Percentiles rank a stretch among this genome's conserved stretches.
Evolutionary conservation across 2,113 vertebrate genomes (phyloP).

Genomic region (Narcine bancroftii): DNA sequence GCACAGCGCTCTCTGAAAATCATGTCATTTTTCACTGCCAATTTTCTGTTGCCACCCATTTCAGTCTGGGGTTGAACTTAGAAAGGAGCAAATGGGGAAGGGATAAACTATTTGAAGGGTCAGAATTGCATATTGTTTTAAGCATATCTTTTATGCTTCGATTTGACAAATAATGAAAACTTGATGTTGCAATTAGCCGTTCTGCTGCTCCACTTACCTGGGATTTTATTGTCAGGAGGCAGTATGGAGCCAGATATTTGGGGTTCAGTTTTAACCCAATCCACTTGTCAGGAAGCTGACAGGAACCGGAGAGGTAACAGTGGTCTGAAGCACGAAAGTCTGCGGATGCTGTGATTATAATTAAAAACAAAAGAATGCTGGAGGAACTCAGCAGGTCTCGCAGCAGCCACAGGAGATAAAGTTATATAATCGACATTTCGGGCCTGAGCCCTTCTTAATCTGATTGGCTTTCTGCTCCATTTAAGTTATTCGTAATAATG

Average conservation of each 20-base stretch:
- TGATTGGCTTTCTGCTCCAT: neutral
- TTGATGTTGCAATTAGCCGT: neutral
- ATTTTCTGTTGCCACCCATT: slow-evolving; percentile 28
- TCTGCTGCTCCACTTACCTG: neutral
- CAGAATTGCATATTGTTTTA: neutral
- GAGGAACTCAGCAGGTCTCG: too few species aligned
- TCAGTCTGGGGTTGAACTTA: slow-evolving; percentile 10
- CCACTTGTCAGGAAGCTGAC: too few species aligned
- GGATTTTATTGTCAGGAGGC: too few species aligned
- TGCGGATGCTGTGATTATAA: too few species aligned
- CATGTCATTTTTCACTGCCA: slow-evolving; percentile 34
- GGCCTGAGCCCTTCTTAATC: too few species aligned
- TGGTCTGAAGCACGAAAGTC: too few species aligned
- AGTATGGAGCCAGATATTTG: too few species aligned
- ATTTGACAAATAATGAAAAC: neutral
- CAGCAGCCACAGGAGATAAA: too few species aligned
- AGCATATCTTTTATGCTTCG: neutral
- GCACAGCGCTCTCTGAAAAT: neutral
- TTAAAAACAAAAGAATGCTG: too few species aligned
- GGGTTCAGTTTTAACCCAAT: neutral
- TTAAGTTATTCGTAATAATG: neutral
- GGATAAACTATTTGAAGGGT: neutral
- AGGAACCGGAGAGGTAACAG: neutral
- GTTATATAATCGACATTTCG: too few species aligned
- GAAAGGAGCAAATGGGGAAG: neutral